Evolutionary conservation across 2,888 invertebrate species (phyloP).

Genomic region (Lysandra coridon): DNA sequence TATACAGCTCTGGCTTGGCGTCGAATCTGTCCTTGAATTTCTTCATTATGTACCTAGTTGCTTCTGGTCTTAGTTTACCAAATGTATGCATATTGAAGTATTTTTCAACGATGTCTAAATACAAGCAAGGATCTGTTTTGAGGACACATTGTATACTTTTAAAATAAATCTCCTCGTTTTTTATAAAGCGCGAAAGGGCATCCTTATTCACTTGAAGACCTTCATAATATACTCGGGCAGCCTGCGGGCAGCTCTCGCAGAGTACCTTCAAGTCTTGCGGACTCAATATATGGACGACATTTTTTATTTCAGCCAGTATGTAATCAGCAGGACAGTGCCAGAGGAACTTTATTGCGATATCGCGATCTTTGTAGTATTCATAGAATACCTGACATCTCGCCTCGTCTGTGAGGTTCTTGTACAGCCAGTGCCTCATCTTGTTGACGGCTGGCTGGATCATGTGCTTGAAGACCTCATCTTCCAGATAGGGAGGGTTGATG

Average conservation of each 20-base stretch:
- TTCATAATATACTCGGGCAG: slow-evolving; percentile 54
- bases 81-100: slow-evolving; percentile 46
- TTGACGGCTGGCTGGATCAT: slow-evolving; percentile 58
- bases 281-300: slow-evolving; percentile 50
- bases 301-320: slow-evolving; percentile 47
- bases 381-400: slow-evolving; percentile 55
- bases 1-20: slow-evolving; percentile 55
- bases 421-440: slow-evolving; percentile 58
- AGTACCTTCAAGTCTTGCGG: slow-evolving; percentile 53
- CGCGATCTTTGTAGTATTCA: slow-evolving; percentile 50
- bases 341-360: slow-evolving; percentile 53
- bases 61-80: slow-evolving; percentile 42
- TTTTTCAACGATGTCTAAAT: slow-evolving; percentile 54
- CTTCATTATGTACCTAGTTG: slow-evolving; percentile 52
- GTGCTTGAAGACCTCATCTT: slow-evolving; percentile 53
- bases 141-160: slow-evolving; percentile 50
- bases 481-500: slow-evolving; percentile 57
- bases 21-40: slow-evolving; percentile 50
- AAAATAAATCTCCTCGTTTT: slow-evolving; percentile 46
- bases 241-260: slow-evolving; percentile 51
- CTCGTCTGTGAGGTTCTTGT: slow-evolving; percentile 48
- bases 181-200: slow-evolving; percentile 45
- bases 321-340: slow-evolving; percentile 51
- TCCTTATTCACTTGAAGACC: slow-evolving; percentile 45
- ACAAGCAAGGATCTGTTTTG: slow-evolving; percentile 50